Conservation (phyloP, 2,113 vertebrate species). For the Rafetus swinhoei region DNA sequence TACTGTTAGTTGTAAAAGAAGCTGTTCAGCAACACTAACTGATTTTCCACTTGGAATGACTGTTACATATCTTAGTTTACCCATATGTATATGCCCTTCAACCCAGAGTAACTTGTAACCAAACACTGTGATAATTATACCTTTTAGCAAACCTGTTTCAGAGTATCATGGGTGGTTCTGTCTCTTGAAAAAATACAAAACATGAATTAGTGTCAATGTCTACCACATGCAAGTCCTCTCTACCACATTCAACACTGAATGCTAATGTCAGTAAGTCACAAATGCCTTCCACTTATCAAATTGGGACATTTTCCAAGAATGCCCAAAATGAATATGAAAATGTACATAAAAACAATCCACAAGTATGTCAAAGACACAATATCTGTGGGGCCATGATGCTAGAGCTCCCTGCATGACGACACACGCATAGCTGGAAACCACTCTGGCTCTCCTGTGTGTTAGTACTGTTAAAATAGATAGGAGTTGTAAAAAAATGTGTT, state of each 20-base stretch:
- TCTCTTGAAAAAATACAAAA: neutral
- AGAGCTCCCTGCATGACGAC: no score
- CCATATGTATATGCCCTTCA: neutral
- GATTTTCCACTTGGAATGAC: neutral
- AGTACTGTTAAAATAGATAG: no score
- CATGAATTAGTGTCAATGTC: conserved; percentile 34
- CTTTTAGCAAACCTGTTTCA: conserved; percentile 13
- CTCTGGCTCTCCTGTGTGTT: no score
- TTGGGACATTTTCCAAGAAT: neutral
- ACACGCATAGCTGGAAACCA: no score
- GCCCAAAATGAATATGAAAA: neutral
- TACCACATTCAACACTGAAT: neutral
- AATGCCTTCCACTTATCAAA: neutral
- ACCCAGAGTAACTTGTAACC: neutral
- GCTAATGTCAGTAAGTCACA: conserved; percentile 19
- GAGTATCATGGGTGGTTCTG: neutral
- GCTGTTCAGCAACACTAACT: neutral
- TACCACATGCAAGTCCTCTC: conserved; percentile 39
- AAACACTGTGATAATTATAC: neutral
- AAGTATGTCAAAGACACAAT: neutral
- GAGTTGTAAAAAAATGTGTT: no score
- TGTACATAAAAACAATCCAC: neutral
- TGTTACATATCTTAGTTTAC: neutral
- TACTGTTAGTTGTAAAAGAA: neutral
- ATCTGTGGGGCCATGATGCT: no score